phyloP scores from a whole-genome alignment of 2,888 invertebrate species.

The Agrotis clavis region DNA sequence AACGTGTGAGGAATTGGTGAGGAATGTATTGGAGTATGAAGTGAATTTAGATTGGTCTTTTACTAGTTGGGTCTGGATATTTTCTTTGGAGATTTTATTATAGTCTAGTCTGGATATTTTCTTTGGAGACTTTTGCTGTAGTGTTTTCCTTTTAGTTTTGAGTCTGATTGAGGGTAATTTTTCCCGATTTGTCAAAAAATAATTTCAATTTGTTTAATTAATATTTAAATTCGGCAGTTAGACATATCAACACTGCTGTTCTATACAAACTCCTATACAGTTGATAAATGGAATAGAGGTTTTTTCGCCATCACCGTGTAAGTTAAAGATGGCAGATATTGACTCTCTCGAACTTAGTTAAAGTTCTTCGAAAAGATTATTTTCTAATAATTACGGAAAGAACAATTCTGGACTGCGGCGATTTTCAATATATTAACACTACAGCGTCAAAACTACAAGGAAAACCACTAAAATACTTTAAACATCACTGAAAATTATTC shows the following conservation, averaged over 20 bases:
- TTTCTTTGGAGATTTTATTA: too few relatives aligned
- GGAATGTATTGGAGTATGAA: constrained; percentile 36
- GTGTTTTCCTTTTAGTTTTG: neutral
- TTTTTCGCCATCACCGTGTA: too few relatives aligned
- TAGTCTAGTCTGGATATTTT: neutral
- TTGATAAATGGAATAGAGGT: too few relatives aligned
- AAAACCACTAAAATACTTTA: constrained; percentile 28
- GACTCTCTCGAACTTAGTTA: too few relatives aligned
- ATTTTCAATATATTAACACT: constrained; percentile 8
- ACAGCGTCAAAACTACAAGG: constrained; percentile 10
- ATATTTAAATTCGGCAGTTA: too few relatives aligned
- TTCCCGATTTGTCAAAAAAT: too few relatives aligned
- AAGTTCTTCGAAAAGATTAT: neutral
- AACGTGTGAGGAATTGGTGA: constrained; percentile 25
- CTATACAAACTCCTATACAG: too few relatives aligned
- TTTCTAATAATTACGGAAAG: neutral
- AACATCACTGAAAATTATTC: constrained; percentile 10
- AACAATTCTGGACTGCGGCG: neutral
- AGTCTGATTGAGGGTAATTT: neutral
- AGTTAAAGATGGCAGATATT: too few relatives aligned
- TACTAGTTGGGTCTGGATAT: neutral
- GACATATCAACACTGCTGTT: too few relatives aligned
- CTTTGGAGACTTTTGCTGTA: neutral
- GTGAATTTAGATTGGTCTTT: constrained; percentile 32
- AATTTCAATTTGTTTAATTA: too few relatives aligned